These are phyloP conservation scores for Zygogramma bicolorata DNA, from an alignment of 2,888 invertebrate genomes.

Conservation along the genomic window DNA sequence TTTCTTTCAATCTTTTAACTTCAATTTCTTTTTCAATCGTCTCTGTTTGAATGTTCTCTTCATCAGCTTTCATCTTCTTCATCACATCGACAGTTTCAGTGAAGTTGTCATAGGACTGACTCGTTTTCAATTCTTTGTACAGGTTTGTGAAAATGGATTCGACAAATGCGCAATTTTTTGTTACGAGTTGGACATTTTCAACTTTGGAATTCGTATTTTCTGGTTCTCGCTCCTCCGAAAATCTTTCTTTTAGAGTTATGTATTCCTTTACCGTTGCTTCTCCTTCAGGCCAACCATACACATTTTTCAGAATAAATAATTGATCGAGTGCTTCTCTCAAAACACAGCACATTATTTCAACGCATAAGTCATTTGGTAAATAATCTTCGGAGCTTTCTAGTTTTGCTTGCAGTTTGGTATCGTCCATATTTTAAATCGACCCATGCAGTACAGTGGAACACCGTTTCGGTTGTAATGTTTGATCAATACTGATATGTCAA, in stretches of 20 bases:
- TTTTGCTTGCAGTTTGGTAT: neutral
- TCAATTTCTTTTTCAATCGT: conserved; percentile 36
- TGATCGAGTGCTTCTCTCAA: conserved; percentile 44
- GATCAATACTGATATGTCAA: conserved; percentile 8
- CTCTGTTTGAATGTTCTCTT: conserved; percentile 35
- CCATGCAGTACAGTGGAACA: neutral
- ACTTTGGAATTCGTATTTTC: neutral
- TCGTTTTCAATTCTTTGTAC: conserved; percentile 39
- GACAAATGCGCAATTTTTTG: conserved; percentile 43
- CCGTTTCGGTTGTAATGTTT: conserved; percentile 7
- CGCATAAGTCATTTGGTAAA: conserved; percentile 24
- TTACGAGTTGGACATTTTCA: conserved; percentile 32
- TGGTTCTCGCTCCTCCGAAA: neutral
- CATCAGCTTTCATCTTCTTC: conserved; percentile 39
- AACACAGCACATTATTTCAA: conserved; percentile 31
- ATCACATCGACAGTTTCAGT: conserved; percentile 42
- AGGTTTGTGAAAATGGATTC: conserved; percentile 37
- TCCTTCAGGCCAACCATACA: conserved; percentile 38
- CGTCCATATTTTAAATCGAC: neutral
- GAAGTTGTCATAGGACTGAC: conserved; percentile 41
- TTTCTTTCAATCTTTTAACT: conserved; percentile 43
- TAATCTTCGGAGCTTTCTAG: neutral
- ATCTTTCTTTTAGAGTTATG: conserved; percentile 40
- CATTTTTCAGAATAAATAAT: conserved; percentile 43
- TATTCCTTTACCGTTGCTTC: conserved; percentile 32